Evolutionary conservation across 2,888 invertebrate species (phyloP).

Genomic region (Archips crataeganus): DNA sequence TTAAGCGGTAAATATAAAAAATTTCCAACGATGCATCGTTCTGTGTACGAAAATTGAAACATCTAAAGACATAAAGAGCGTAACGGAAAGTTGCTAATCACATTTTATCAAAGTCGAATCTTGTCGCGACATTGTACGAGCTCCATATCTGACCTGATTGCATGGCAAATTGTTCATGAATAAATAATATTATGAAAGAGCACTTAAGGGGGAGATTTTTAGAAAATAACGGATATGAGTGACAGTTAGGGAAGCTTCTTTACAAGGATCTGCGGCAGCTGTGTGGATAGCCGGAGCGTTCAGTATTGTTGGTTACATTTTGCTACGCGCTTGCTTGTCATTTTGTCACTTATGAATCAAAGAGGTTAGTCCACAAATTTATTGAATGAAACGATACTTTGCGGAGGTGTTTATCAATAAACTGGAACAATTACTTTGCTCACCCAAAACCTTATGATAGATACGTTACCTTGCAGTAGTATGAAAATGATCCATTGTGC

Average conservation of each 20-base stretch:
- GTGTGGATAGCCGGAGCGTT: not conserved
- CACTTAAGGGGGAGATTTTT: conserved; percentile 62
- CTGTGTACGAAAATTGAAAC: conserved; percentile 1
- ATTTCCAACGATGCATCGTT: not conserved
- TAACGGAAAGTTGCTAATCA: conserved; percentile 64
- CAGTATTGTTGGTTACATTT: not conserved
- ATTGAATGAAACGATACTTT: too few relatives aligned
- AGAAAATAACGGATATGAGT: conserved; percentile 20
- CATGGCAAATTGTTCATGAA: conserved; percentile 84
- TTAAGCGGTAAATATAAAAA: not conserved
- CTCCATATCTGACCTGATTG: conserved; percentile 78
- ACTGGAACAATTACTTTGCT: too few relatives aligned
- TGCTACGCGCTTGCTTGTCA: too few relatives aligned
- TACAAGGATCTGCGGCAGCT: not conserved
- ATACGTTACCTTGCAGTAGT: too few relatives aligned
- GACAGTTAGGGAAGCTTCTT: conserved; percentile 10
- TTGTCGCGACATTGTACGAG: conserved; percentile 70
- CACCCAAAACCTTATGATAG: too few relatives aligned
- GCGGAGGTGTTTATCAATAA: too few relatives aligned
- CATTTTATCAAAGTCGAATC: conserved; percentile 79
- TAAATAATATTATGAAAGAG: conserved; percentile 76
- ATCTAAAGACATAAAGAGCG: conserved; percentile 14
- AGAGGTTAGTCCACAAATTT: too few relatives aligned
- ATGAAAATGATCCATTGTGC: too few relatives aligned
- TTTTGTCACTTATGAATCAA: too few relatives aligned